These are phyloP conservation scores for Labrus mixtus DNA, from an alignment of 2,113 vertebrate species.

Conservation along the genomic window DNA sequence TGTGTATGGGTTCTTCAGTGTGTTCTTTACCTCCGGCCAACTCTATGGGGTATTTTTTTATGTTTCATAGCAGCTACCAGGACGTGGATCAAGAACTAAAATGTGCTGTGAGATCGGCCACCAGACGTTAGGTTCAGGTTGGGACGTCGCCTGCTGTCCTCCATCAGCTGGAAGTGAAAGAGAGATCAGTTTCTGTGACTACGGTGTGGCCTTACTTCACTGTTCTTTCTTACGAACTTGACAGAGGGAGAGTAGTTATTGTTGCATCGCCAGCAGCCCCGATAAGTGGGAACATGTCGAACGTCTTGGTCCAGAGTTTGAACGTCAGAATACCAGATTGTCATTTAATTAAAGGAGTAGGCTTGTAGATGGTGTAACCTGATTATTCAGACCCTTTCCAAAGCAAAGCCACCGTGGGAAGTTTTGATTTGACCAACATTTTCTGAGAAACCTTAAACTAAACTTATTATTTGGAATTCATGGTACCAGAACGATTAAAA, in stretches of 20 bases:
- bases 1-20: slow-evolving; percentile 36
- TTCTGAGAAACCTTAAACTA: no score
- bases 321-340: no score
- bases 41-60: slow-evolving; percentile 60
- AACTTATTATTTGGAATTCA: no score
- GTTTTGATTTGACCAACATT: no score
- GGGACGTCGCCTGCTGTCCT: neutral
- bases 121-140: neutral
- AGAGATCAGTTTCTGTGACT: slow-evolving; percentile 39
- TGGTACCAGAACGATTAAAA: no score
- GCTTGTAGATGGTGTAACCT: no score
- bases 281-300: neutral
- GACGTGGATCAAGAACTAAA: slow-evolving; percentile 2
- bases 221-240: slow-evolving; percentile 29
- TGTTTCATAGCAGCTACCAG: slow-evolving; percentile 53
- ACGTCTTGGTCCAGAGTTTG: neutral
- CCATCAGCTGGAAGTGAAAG: neutral
- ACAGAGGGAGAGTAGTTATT: neutral
- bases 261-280: neutral
- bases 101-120: neutral
- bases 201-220: slow-evolving; percentile 62
- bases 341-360: no score
- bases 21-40: slow-evolving; percentile 53
- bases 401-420: no score
- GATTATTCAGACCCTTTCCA: no score